Percentiles rank a stretch among this genome's conserved stretches.
Conservation (phyloP, 2,797 vertebrate species). For the Trachops cirrhosus region DNA sequence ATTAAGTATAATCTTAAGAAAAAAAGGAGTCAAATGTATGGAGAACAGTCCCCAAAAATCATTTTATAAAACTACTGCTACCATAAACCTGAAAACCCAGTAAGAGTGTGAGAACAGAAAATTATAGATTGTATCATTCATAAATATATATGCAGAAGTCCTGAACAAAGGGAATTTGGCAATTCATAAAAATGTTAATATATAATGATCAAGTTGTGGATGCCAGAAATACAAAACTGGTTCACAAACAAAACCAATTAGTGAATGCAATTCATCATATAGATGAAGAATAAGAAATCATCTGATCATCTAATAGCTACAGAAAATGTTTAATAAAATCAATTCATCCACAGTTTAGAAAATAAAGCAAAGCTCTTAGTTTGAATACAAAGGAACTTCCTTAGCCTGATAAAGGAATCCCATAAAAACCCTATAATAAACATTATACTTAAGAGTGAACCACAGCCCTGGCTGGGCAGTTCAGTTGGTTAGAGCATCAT, state of each 20-base stretch:
- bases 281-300: not conserved
- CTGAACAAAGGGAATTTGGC: not conserved
- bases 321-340: not conserved
- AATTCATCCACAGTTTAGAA: constrained; percentile 5
- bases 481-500: no score
- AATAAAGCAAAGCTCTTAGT: constrained; percentile 23
- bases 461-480: no score
- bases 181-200: not conserved
- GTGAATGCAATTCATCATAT: not conserved
- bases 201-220: not conserved
- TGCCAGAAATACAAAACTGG: not conserved
- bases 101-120: not conserved
- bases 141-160: not conserved
- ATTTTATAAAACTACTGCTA: not conserved
- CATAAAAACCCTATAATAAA: not conserved
- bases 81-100: not conserved
- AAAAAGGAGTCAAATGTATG: not conserved
- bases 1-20: not conserved
- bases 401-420: not conserved
- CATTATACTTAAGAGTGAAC: not conserved
- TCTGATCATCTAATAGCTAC: not conserved
- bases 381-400: not conserved
- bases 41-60: not conserved
- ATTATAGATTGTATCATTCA: not conserved
- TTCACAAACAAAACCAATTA: constrained; percentile 18